Percentiles rank a stretch among this genome's conserved stretches.
Evolutionary conservation across 2,113 vertebrate species (phyloP).

Genomic region (Conger conger): DNA sequence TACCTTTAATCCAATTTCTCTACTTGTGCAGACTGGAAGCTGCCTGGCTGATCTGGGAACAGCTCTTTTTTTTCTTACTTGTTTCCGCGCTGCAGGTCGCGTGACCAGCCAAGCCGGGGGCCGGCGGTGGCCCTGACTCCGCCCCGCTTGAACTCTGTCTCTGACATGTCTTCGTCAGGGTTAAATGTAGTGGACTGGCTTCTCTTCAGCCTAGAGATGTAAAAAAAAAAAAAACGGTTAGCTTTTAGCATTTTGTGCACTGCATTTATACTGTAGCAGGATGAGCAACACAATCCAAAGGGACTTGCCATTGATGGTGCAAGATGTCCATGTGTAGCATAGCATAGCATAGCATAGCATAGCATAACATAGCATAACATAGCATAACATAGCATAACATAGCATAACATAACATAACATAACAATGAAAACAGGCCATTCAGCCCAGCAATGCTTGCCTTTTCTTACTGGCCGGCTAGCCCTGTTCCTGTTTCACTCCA

Average conservation of each 20-base stretch:
- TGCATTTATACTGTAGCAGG: neutral
- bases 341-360: no score
- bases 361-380: no score
- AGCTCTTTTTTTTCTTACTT: constrained; percentile 71
- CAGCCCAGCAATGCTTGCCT: no score
- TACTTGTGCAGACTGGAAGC: no score
- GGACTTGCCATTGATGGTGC: neutral
- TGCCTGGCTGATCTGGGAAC: neutral
- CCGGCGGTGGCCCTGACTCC: constrained; percentile 92
- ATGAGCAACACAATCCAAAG: neutral
- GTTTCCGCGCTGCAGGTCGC: constrained; percentile 83
- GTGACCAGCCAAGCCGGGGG: constrained; percentile 93
- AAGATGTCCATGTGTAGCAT: no score
- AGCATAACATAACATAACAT: no score
- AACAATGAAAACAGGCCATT: no score
- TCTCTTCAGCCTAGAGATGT: constrained; percentile 78
- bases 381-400: no score
- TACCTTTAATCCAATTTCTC: no score
- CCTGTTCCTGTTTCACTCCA: no score
- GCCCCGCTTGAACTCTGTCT: constrained; percentile 89
- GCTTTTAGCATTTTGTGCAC: neutral
- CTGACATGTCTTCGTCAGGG: constrained; percentile 85
- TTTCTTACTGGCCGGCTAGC: no score
- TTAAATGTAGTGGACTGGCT: constrained; percentile 96
- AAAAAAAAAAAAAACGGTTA: neutral